These are phyloP conservation scores for Hydrotaea cyrtoneurina DNA, from an alignment of 2,888 invertebrate genomes.

Conservation along the genomic window DNA sequence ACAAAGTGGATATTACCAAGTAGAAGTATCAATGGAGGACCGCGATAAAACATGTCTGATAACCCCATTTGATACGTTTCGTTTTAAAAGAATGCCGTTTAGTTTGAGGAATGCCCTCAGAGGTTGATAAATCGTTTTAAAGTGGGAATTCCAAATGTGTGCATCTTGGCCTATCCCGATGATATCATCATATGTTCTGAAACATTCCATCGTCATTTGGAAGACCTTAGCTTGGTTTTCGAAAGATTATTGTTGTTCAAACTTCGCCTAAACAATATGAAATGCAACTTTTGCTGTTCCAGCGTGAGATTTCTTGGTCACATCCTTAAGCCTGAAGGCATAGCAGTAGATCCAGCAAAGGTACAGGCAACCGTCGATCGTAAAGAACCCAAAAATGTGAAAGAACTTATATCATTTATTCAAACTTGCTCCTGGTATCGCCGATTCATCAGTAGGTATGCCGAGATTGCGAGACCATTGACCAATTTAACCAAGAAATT, in stretches of 20 bases:
- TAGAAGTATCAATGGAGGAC: no score
- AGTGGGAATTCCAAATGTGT: constrained; percentile 41
- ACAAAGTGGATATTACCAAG: no score
- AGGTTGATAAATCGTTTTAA: constrained; percentile 71
- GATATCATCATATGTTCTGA: neutral
- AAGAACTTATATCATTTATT: constrained; percentile 47
- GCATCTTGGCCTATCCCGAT: constrained; percentile 17
- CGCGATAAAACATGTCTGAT: no score
- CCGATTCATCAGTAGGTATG: constrained; percentile 43
- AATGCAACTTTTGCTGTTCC: no score
- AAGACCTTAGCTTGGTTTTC: no score
- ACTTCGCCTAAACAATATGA: no score
- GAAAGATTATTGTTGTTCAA: no score
- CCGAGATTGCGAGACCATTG: constrained; percentile 46
- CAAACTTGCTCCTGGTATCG: constrained; percentile 60
- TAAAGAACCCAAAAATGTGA: constrained; percentile 41
- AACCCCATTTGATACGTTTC: no score
- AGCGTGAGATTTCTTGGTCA: constrained; percentile 53
- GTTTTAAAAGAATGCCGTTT: constrained; percentile 61
- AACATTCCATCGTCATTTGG: constrained; percentile 13
- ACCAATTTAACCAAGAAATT: constrained; percentile 51
- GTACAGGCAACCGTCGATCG: no score
- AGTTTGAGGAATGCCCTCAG: constrained; percentile 55
- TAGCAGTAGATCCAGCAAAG: constrained; percentile 45
- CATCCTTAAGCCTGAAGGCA: constrained; percentile 36